Evolutionary conservation across 2,888 invertebrate species (phyloP).

Genomic region (Ophion ventricosus): DNA sequence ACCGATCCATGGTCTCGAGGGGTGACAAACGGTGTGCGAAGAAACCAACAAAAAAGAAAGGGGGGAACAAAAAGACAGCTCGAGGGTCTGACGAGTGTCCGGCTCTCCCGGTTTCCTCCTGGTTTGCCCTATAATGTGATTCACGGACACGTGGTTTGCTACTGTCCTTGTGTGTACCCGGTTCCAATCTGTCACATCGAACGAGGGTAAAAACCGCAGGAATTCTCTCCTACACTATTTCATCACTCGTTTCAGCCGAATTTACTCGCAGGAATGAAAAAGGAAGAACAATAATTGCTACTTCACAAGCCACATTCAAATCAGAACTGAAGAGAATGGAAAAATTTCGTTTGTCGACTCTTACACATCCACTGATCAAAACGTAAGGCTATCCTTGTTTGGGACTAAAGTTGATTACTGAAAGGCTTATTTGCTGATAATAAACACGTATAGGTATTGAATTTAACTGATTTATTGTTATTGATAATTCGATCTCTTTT

Average conservation of each 20-base stretch:
- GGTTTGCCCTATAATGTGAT: constrained; percentile 46
- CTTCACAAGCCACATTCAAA: neutral
- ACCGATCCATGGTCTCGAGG: constrained; percentile 63
- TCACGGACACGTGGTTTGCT: constrained; percentile 51
- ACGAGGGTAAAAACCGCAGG: constrained; percentile 50
- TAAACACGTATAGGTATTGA: too few species aligned
- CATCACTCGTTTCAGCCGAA: constrained; percentile 42
- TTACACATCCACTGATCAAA: neutral
- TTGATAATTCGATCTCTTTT: neutral
- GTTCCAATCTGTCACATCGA: constrained; percentile 56
- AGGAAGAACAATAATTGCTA: constrained; percentile 2
- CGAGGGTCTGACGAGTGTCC: constrained; percentile 63
- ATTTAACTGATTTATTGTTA: neutral
- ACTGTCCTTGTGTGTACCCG: constrained; percentile 32
- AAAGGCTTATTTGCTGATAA: neutral
- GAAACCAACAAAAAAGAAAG: constrained; percentile 46
- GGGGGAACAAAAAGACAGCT: constrained; percentile 30
- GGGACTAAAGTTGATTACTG: neutral
- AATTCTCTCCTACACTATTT: constrained; percentile 29
- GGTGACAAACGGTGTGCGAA: constrained; percentile 64
- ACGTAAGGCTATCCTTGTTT: neutral
- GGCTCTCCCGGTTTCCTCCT: constrained; percentile 47
- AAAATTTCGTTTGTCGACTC: neutral
- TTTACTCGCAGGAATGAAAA: constrained; percentile 12
- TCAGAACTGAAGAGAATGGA: neutral